A percentile compares a stretch with the other conserved stretches of the same genome.
phyloP scores from a whole-genome alignment of 2,113 vertebrate species.

The Mystacornis crossleyi region DNA sequence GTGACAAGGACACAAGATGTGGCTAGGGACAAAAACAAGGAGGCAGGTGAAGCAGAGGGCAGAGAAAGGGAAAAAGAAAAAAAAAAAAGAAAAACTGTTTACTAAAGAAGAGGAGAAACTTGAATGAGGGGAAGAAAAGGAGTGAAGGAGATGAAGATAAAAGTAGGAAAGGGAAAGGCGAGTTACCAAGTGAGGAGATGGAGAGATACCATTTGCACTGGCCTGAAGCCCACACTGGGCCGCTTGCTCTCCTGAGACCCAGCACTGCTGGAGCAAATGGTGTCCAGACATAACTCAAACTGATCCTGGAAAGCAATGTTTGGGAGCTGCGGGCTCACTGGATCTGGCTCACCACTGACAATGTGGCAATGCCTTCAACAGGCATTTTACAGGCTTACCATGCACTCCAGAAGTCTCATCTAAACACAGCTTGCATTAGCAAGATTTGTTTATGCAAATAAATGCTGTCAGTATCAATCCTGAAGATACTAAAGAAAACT shows the following conservation, averaged over 20 bases:
- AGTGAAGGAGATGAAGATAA: background rate
- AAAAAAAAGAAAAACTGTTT: background rate
- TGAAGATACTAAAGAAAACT: background rate
- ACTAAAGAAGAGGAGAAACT: background rate
- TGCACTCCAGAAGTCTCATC: background rate
- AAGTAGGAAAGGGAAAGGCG: background rate
- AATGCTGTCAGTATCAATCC: background rate
- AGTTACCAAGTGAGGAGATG: background rate
- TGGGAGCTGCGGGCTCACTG: rapidly evolving
- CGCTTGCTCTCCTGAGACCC: background rate
- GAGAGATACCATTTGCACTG: background rate
- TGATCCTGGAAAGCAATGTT: background rate
- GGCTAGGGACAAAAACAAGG: background rate
- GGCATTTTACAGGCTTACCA: background rate
- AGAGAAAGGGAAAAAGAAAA: background rate
- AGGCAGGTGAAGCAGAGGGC: background rate
- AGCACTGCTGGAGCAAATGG: background rate
- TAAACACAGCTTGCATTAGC: background rate
- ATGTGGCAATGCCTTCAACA: background rate
- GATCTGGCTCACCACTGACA: background rate
- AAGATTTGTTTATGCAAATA: background rate
- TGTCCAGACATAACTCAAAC: background rate
- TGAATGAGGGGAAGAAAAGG: background rate
- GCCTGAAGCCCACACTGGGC: background rate
- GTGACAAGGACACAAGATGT: background rate